Base-by-base conservation (phyloP, 2,113 vertebrate genomes). In the Echinops telfairi region DNA sequence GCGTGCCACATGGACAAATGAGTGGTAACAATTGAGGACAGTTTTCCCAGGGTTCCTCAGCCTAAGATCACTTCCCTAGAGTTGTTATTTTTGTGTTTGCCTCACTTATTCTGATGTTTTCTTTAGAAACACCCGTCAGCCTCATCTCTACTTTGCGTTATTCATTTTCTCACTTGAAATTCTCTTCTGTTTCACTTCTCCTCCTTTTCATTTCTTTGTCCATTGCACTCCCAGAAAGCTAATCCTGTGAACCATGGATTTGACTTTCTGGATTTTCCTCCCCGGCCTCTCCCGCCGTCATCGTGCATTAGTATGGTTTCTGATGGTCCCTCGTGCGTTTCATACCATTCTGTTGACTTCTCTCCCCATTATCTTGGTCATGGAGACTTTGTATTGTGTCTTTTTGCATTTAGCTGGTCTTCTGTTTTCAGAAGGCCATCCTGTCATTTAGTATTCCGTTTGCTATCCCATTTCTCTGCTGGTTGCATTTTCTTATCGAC, bases 1-100 rank as follows among this genome's bases (percentile, higher is more conserved):
- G 47, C 9, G 10, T 53, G 47, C 5, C 47, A 53, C 47, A 53
- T 53, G 47, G 47, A 53, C 10, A 53, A 40, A 6, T 53, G 47
- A 11, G 47, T 1, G 12, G 2, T 10, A 53, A 9, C 47, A 10
- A 53, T 7, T 31, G 82, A 92, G 94, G 29, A 5, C 5, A 47
- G 38, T 14, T 11, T 58, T 20, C 79, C 62, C 47, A 3, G 38
- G 57, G 83, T 91, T 91, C 58, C 91, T 82, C 43, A 66, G 40
- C 38, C 25, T 29, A 27, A 43, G 57, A 31, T 29, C 23, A 19
- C 43, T 62, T 92, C 62, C 11, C 57, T 86, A 78, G 81, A 82
- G 60, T 27, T 89, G 64, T 92, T 76, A 81, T 85, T 75, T 81
- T 43, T 93, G 53, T 4, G 58, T 92, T 86, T 79, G 31, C 82